Conservation (phyloP, 2,797 vertebrate genomes). For the Alauda arvensis region DNA sequence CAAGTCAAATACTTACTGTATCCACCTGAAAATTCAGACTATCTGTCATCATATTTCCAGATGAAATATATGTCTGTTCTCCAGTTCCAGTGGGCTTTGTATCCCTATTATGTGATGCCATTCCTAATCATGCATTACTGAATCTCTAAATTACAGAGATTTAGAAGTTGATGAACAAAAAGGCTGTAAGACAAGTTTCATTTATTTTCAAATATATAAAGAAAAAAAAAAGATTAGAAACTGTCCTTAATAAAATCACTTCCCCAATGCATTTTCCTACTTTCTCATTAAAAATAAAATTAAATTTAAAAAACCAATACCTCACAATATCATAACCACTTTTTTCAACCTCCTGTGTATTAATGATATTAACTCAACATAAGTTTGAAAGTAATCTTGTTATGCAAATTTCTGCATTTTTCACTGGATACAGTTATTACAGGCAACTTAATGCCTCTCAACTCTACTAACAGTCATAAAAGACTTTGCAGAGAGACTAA, state of each 20-base stretch:
- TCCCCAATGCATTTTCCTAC: fast-evolving
- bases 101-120: background rate
- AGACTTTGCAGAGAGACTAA: background rate
- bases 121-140: background rate
- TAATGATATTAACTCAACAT: background rate
- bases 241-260: background rate
- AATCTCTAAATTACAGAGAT: background rate
- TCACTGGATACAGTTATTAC: background rate
- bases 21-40: background rate
- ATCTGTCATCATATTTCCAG: background rate
- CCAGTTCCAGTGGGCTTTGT: background rate
- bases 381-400: background rate
- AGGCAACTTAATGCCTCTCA: background rate
- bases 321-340: background rate
- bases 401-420: background rate
- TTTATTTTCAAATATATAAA: background rate
- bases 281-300: background rate
- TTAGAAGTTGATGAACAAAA: background rate
- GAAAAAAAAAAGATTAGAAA: background rate
- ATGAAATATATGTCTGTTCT: background rate
- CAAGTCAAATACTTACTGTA: background rate
- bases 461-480: background rate
- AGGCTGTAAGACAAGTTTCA: background rate
- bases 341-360: background rate
- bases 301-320: background rate